phyloP scores from a whole-genome alignment of 2,113 vertebrate species.

The Amazona vittata region DNA sequence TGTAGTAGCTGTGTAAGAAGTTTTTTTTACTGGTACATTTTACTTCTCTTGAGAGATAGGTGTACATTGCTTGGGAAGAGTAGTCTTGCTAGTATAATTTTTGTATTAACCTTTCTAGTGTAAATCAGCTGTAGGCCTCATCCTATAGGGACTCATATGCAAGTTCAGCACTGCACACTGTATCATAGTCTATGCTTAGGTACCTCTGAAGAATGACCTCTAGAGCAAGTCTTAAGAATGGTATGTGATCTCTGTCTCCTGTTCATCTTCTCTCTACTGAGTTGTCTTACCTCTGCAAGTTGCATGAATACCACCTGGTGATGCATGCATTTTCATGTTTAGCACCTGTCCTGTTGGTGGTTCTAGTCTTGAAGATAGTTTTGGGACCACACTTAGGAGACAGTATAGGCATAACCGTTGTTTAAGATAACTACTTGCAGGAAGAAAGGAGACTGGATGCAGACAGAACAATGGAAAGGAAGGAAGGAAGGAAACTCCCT shows the following conservation, averaged over 20 bases:
- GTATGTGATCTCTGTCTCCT: background rate
- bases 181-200: background rate
- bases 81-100: constrained; percentile 16
- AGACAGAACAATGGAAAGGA: background rate
- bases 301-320: background rate
- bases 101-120: constrained; percentile 19
- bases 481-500: background rate
- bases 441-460: background rate
- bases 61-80: background rate
- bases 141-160: background rate
- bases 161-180: background rate
- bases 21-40: constrained; percentile 22
- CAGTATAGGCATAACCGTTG: background rate
- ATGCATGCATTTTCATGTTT: background rate
- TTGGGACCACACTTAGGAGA: background rate
- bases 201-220: background rate
- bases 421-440: background rate
- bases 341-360: background rate
- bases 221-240: background rate
- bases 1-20: background rate
- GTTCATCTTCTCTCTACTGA: background rate
- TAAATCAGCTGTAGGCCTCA: background rate
- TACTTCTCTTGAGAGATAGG: background rate
- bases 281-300: background rate
- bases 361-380: background rate